A percentile compares a stretch with the other conserved stretches of the same genome.
These are phyloP conservation scores for Graphium colonna DNA, from an alignment of 2,888 invertebrate species.

Conservation along the genomic window DNA sequence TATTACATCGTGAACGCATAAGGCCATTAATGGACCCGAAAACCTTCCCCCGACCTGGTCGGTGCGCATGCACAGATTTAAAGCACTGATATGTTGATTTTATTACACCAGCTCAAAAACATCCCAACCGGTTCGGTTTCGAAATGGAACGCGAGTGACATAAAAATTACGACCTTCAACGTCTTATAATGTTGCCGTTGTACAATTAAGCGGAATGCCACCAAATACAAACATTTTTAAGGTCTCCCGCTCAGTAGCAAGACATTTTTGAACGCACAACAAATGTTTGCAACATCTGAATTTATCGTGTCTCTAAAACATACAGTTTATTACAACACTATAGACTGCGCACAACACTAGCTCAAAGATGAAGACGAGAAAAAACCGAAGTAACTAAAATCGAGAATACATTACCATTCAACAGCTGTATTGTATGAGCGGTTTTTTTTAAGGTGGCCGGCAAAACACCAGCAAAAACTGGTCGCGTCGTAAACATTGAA, in stretches of 20 bases:
- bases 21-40: conserved; percentile 30
- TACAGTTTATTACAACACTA: not conserved
- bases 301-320: not conserved
- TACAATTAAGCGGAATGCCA: conserved; percentile 42
- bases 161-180: conserved; percentile 65
- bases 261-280: not conserved
- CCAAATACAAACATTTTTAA: conserved; percentile 36
- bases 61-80: conserved; percentile 57
- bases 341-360: too few relatives aligned
- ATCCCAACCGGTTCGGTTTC: conserved; percentile 70
- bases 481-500: conserved; percentile 23
- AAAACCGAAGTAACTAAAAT: too few relatives aligned
- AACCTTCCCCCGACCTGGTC: conserved; percentile 33
- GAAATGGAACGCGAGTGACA: conserved; percentile 70
- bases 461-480: conserved; percentile 16
- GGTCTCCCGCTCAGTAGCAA: not conserved
- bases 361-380: too few relatives aligned
- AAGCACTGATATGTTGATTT: conserved; percentile 71
- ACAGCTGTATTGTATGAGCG: not conserved
- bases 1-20: not conserved
- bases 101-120: conserved; percentile 70
- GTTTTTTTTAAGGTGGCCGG: not conserved
- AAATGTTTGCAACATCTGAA: not conserved
- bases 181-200: conserved; percentile 37
- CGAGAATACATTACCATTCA: too few relatives aligned